These are phyloP conservation scores for Peromyscus eremicus DNA, from an alignment of 2,797 vertebrate species.

Conservation along the genomic window DNA sequence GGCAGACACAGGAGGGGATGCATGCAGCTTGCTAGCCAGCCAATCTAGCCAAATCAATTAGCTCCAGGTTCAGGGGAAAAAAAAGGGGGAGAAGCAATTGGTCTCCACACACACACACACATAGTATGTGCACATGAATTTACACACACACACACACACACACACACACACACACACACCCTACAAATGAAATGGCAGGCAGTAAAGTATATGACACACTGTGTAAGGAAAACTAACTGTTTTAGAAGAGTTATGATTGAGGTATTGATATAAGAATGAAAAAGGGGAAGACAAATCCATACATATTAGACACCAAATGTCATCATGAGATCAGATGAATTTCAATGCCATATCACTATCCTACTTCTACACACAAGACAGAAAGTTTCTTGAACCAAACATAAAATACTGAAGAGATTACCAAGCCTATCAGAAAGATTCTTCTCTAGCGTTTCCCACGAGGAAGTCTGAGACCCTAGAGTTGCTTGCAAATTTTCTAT, in stretches of 20 bases:
- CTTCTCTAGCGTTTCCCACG: constrained; percentile 98
- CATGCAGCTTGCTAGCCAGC: neutral
- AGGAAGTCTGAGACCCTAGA: constrained; percentile 93
- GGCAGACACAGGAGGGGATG: neutral
- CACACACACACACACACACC: neutral
- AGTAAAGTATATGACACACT: neutral
- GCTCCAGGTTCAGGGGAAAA: neutral
- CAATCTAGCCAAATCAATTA: neutral
- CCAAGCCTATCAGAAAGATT: constrained; percentile 98
- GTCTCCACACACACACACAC: neutral
- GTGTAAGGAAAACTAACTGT: neutral
- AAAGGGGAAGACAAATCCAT: constrained; percentile 21
- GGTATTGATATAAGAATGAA: neutral
- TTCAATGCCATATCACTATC: constrained; percentile 31
- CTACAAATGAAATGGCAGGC: neutral
- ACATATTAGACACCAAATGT: constrained; percentile 11
- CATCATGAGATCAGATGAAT: constrained; percentile 25
- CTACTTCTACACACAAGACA: constrained; percentile 18
- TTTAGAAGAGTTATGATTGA: constrained; percentile 23
- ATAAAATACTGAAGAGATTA: constrained; percentile 82
- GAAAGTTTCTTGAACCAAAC: neutral
- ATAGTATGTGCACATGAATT: neutral
- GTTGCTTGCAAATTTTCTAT: constrained; percentile 98
- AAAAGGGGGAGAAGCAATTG: neutral
- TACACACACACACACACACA: neutral